phyloP scores from a whole-genome alignment of 2,797 vertebrate species.

The Pipistrellus pygmaeus region DNA sequence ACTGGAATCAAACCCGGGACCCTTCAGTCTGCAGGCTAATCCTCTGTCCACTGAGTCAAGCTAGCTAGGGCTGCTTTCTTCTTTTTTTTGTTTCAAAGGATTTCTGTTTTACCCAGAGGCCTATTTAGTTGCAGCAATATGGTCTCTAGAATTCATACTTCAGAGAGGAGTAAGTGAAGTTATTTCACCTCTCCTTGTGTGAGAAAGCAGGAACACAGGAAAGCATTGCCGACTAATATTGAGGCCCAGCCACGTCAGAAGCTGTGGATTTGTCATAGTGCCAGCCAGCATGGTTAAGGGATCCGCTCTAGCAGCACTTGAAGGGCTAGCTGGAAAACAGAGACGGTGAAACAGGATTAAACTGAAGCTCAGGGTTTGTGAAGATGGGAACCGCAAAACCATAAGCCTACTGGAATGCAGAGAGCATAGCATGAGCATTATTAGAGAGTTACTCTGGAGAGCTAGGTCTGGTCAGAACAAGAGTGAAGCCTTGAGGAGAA shows the following conservation, averaged over 20 bases:
- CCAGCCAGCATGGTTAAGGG: no score
- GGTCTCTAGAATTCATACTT: slow-evolving; percentile 2
- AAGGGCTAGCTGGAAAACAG: background rate
- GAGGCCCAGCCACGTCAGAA: background rate
- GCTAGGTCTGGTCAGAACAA: background rate
- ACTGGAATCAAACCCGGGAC: no score
- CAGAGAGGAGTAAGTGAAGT: background rate
- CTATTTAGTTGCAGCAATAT: background rate
- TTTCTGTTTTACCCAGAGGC: background rate
- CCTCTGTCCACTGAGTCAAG: no score
- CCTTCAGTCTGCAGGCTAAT: no score
- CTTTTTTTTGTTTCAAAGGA: background rate
- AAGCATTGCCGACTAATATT: background rate
- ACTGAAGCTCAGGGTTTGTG: background rate
- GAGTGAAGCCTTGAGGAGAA: background rate
- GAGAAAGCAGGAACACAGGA: background rate
- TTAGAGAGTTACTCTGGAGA: background rate
- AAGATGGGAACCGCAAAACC: background rate
- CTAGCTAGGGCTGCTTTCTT: no score
- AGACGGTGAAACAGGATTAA: background rate
- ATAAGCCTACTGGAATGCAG: background rate
- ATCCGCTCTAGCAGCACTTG: background rate
- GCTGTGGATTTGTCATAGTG: background rate
- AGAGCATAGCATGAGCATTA: background rate
- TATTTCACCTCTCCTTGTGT: background rate